phyloP scores from a whole-genome alignment of 2,797 vertebrate genomes.

The Enteromius radiatus region DNA sequence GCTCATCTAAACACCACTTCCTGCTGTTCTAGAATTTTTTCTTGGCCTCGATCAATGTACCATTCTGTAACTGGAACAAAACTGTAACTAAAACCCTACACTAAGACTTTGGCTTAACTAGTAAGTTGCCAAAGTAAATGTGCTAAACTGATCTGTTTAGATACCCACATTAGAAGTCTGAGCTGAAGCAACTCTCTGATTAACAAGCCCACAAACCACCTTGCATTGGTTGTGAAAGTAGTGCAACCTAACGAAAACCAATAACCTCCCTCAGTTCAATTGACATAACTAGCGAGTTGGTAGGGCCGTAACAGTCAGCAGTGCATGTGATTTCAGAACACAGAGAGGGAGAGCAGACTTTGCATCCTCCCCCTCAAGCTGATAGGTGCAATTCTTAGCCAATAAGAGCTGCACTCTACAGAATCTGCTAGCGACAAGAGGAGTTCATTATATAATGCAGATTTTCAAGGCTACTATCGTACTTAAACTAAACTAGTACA shows the following conservation, averaged over 20 bases:
- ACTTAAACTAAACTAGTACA: background rate
- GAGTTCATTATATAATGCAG: slow-evolving; percentile 69
- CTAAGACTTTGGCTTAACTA: background rate
- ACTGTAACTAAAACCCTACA: background rate
- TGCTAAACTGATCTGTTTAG: background rate
- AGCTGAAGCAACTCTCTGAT: slow-evolving; percentile 8
- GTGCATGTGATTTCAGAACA: slow-evolving; percentile 54
- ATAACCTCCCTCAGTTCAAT: slow-evolving; percentile 30
- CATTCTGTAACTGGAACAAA: slow-evolving; percentile 8
- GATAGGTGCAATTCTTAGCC: slow-evolving; percentile 73
- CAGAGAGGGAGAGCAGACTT: slow-evolving; percentile 53
- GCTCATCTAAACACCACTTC: slow-evolving; percentile 65
- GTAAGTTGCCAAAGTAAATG: background rate
- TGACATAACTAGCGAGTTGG: slow-evolving; percentile 48
- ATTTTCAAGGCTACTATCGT: slow-evolving; percentile 23
- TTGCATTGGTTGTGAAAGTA: background rate
- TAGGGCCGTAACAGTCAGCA: slow-evolving; percentile 48
- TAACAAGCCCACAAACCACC: slow-evolving; percentile 10
- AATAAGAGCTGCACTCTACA: slow-evolving; percentile 68
- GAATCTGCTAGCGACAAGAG: slow-evolving; percentile 73
- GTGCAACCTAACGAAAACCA: slow-evolving; percentile 23
- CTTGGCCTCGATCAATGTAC: slow-evolving; percentile 41
- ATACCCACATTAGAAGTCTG: background rate
- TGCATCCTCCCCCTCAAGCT: slow-evolving; percentile 69
- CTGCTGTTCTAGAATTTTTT: slow-evolving; percentile 73